A percentile compares a stretch with the other conserved stretches of the same genome.
phyloP scores from a whole-genome alignment of 2,113 vertebrate genomes.

The Rhadina sibilatrix region DNA sequence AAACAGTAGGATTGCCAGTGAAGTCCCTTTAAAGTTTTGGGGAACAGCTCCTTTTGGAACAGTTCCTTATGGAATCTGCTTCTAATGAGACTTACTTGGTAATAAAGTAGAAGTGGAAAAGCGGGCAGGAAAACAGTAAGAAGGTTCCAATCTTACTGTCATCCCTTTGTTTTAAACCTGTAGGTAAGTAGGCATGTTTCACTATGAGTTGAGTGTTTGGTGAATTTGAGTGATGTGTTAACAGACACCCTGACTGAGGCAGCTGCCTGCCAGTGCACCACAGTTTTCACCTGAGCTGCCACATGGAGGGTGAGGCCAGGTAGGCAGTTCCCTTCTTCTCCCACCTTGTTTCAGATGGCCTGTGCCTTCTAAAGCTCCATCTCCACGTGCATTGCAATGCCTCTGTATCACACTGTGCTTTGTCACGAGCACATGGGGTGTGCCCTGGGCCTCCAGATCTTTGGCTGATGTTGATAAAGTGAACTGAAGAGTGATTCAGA shows the following conservation, averaged over 20 bases:
- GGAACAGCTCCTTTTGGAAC: background rate
- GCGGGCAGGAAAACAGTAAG: background rate
- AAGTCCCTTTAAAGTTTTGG: background rate
- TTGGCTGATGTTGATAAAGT: background rate
- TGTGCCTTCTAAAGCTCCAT: background rate
- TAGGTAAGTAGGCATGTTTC: background rate
- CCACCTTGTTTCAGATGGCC: background rate
- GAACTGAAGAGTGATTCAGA: background rate
- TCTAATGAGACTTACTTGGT: background rate
- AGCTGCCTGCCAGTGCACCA: fast-evolving
- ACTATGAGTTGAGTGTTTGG: background rate
- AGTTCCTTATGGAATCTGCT: background rate
- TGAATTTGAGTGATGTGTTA: background rate
- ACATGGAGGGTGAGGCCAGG: background rate
- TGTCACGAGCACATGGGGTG: background rate
- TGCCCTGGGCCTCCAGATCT: background rate
- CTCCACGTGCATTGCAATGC: background rate
- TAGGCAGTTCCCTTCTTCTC: background rate
- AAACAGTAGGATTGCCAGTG: background rate
- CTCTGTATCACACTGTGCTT: background rate
- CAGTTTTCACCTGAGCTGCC: background rate
- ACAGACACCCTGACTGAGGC: background rate
- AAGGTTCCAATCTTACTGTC: background rate
- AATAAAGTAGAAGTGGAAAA: background rate
- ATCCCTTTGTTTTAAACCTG: background rate